Evolutionary conservation across 2,797 vertebrate species (phyloP).

Genomic region (Microhierax caerulescens): DNA sequence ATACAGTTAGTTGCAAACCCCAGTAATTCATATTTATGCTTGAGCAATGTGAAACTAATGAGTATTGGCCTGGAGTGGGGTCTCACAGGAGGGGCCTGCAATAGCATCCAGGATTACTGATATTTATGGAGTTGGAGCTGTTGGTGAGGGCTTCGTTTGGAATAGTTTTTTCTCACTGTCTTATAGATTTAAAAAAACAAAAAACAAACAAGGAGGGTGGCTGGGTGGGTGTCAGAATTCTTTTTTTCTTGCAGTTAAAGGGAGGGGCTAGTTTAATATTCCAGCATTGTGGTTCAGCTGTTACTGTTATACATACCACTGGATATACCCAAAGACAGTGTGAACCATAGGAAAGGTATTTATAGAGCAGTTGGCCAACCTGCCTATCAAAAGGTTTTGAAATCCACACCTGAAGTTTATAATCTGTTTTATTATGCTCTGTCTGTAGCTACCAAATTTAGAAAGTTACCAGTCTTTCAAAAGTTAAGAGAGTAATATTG

Average conservation of each 20-base stretch:
- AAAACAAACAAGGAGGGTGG: too few species aligned
- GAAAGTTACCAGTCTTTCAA: not conserved
- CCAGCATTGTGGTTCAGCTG: not conserved
- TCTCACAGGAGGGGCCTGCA: not conserved
- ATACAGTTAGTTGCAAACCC: not conserved
- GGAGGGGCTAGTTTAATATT: not conserved
- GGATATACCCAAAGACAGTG: not conserved
- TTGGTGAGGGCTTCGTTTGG: not conserved
- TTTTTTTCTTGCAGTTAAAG: not conserved
- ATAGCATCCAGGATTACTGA: not conserved
- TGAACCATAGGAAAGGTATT: not conserved
- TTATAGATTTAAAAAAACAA: not conserved
- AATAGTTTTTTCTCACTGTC: not conserved
- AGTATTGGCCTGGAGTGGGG: not conserved
- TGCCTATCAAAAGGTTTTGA: not conserved
- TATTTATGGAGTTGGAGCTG: not conserved
- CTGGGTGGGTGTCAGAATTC: not conserved
- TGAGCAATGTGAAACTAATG: not conserved
- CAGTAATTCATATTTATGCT: not conserved
- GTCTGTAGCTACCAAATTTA: not conserved
- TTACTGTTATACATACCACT: not conserved
- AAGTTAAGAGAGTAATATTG: not conserved
- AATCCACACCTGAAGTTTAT: not conserved
- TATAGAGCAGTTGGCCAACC: not conserved
- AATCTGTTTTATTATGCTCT: not conserved